Evolutionary conservation across 2,888 invertebrate genomes (phyloP).

Genomic region (Incurvaria masculella): DNA sequence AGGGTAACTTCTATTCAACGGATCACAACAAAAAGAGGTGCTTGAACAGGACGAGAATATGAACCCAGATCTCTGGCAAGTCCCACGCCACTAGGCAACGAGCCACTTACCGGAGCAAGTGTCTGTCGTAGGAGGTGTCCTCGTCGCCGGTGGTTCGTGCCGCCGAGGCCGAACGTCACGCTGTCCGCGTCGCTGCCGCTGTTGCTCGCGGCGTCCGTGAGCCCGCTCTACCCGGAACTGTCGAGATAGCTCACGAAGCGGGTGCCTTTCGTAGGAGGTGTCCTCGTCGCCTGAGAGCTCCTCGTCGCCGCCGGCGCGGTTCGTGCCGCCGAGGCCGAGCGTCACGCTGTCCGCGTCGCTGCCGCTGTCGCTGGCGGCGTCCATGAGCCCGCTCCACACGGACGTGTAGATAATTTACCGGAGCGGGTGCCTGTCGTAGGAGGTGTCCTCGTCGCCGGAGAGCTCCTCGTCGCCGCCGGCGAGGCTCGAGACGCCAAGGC

Average conservation of each 20-base stretch:
- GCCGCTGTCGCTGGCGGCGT: conserved; percentile 33
- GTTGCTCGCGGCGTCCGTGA: conserved; percentile 42
- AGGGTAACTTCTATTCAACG: too few species aligned
- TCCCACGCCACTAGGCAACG: too few species aligned
- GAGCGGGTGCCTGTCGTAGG: conserved; percentile 23
- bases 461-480: conserved; percentile 21
- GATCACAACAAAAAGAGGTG: too few species aligned
- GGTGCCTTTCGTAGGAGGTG: conserved; percentile 25
- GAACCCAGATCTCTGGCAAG: too few species aligned
- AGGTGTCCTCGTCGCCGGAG: conserved; percentile 33
- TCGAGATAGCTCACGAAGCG: conserved; percentile 15
- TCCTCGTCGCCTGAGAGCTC: conserved; percentile 32
- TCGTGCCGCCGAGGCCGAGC: conserved; percentile 24
- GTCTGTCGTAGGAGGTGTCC: conserved; percentile 30
- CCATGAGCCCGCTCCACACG: conserved; percentile 40
- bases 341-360: conserved; percentile 36
- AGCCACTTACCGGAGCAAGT: conserved; percentile 18
- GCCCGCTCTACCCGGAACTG: conserved; percentile 25
- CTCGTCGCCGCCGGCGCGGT: conserved; percentile 21
- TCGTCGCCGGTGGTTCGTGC: conserved; percentile 30
- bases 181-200: conserved; percentile 43
- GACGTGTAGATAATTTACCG: too few species aligned
- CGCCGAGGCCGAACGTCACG: conserved; percentile 26
- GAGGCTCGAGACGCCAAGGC: conserved; percentile 24
- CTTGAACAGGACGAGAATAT: too few species aligned